phyloP scores from a whole-genome alignment of 2,888 invertebrate genomes.

The Hirtodrosophila histrioides region DNA sequence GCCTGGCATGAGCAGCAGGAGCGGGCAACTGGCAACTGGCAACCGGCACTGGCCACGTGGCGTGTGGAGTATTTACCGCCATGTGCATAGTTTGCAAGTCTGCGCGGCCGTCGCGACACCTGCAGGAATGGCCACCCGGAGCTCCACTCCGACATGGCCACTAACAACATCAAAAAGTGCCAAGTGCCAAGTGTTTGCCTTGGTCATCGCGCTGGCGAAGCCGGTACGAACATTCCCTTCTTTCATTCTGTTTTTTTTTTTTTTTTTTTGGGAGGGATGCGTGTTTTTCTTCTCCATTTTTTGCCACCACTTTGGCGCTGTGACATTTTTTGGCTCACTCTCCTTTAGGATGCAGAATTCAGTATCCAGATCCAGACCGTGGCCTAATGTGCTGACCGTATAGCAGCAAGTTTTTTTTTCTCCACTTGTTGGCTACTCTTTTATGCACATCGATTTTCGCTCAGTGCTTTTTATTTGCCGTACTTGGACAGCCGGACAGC shows the following conservation, averaged over 20 bases:
- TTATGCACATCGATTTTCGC: slow-evolving; percentile 80
- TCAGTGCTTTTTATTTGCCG: slow-evolving; percentile 79
- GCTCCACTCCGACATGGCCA: slow-evolving; percentile 68
- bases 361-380: slow-evolving; percentile 29
- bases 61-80: slow-evolving; percentile 75
- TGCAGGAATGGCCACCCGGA: slow-evolving; percentile 62
- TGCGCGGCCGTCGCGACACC: slow-evolving; percentile 74
- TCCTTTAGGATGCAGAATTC: background rate
- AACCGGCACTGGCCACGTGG: slow-evolving; percentile 54
- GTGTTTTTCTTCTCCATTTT: slow-evolving; percentile 13
- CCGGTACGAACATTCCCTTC: slow-evolving; percentile 24
- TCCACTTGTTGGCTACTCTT: slow-evolving; percentile 78
- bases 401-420: slow-evolving; percentile 18
- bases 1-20: slow-evolving; percentile 20
- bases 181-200: slow-evolving; percentile 76
- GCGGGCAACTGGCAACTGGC: slow-evolving; percentile 1
- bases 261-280: background rate
- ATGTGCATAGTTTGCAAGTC: slow-evolving; percentile 79
- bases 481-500: slow-evolving; percentile 36
- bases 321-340: slow-evolving; percentile 47
- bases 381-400: slow-evolving; percentile 49
- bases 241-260: slow-evolving; percentile 13
- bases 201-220: slow-evolving; percentile 52
- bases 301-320: slow-evolving; percentile 49
- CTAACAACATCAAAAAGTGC: slow-evolving; percentile 79